Evolutionary conservation across 2,888 invertebrate species (phyloP).

Genomic region (Chymomyza caudatula): DNA sequence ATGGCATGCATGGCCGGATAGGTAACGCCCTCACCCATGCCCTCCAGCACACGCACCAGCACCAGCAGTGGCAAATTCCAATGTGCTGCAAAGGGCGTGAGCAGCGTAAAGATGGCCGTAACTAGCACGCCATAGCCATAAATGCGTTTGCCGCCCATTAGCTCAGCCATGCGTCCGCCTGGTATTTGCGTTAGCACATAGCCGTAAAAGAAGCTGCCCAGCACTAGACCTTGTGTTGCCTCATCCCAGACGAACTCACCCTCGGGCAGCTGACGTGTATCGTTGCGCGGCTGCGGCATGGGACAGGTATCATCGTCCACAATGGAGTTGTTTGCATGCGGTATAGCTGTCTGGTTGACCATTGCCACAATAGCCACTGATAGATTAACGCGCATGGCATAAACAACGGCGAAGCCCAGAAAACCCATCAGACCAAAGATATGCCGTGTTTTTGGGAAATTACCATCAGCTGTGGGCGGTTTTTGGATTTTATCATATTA

Average conservation of each 20-base stretch:
- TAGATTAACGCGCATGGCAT: constrained; percentile 93
- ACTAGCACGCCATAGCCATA: constrained; percentile 89
- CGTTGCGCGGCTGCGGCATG: constrained; percentile 78
- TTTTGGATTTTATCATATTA: neutral
- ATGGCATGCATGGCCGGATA: constrained; percentile 97
- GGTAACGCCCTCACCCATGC: constrained; percentile 92
- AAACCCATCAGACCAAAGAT: constrained; percentile 91
- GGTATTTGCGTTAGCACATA: constrained; percentile 89
- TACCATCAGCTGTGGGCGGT: constrained; percentile 46
- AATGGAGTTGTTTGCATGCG: constrained; percentile 78
- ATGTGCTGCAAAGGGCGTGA: constrained; percentile 89
- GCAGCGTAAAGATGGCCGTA: constrained; percentile 88
- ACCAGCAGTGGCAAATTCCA: constrained; percentile 83
- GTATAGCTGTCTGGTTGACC: constrained; percentile 87
- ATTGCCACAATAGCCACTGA: constrained; percentile 97
- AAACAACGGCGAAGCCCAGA: constrained; percentile 91
- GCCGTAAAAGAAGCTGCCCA: constrained; percentile 91
- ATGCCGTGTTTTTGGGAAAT: constrained; percentile 83
- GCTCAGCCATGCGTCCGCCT: constrained; percentile 90
- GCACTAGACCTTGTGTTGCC: constrained; percentile 87
- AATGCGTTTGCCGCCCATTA: constrained; percentile 91
- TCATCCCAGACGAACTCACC: constrained; percentile 90
- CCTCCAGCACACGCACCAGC: constrained; percentile 87
- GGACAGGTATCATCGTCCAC: constrained; percentile 80
- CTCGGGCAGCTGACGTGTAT: constrained; percentile 49